Evolutionary conservation across 2,113 vertebrate species (phyloP).

Genomic region (Anolis sagrei): DNA sequence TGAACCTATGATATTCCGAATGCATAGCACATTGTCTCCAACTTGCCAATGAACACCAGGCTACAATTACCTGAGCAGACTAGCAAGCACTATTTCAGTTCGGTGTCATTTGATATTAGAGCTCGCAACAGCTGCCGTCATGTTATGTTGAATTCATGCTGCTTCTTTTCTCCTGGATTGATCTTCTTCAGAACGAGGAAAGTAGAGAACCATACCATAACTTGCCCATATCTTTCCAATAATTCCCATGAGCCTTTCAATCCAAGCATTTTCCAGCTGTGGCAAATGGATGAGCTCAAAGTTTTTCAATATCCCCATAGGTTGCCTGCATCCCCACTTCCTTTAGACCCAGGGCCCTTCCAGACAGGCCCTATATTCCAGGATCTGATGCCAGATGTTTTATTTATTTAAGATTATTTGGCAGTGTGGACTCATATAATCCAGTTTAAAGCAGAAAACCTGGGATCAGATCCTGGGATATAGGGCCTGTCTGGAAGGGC

Average conservation of each 20-base stretch:
- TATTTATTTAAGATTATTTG: too few species aligned
- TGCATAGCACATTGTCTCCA: too few species aligned
- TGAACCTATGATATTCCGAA: too few species aligned
- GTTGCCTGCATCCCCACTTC: not conserved
- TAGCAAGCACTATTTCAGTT: not conserved
- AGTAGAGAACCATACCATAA: not conserved
- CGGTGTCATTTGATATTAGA: not conserved
- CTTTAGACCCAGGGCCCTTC: too few species aligned
- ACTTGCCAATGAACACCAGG: not conserved
- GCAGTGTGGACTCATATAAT: too few species aligned
- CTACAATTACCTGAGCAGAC: not conserved
- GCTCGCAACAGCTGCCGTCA: too few species aligned
- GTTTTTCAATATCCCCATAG: not conserved
- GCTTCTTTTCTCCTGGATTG: not conserved
- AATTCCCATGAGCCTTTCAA: not conserved
- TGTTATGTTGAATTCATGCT: conserved; percentile 39
- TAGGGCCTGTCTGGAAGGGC: too few species aligned
- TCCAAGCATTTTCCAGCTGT: not conserved
- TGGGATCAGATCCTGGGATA: too few species aligned
- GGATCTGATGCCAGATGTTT: too few species aligned
- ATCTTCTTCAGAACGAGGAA: not conserved
- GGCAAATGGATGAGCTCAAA: not conserved
- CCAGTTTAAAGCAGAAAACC: too few species aligned
- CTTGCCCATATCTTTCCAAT: not conserved
- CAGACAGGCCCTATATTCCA: too few species aligned